Percentiles rank a stretch among this genome's conserved stretches.
Evolutionary conservation across 2,888 invertebrate species (phyloP).

Genomic region (Cryptus viduatorius): DNA sequence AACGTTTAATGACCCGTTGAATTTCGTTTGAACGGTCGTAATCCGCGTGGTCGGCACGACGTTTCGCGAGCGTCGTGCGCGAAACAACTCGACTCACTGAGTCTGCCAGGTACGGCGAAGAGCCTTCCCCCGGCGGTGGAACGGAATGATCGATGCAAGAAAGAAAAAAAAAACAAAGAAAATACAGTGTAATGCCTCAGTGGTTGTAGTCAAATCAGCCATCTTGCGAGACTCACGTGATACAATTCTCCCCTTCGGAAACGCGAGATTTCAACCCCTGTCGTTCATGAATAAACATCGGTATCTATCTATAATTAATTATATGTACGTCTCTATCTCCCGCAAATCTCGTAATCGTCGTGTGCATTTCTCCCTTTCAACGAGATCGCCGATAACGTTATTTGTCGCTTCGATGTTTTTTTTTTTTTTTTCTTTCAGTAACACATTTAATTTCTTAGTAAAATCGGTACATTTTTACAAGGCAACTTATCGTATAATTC

Average conservation of each 20-base stretch:
- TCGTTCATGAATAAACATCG: conserved; percentile 37
- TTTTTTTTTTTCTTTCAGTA: conserved; percentile 74
- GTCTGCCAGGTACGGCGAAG: conserved; percentile 63
- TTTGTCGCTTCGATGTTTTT: conserved; percentile 22
- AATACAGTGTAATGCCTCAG: conserved; percentile 29
- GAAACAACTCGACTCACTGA: conserved; percentile 62
- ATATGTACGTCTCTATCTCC: conserved; percentile 11
- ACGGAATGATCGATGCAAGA: conserved; percentile 70
- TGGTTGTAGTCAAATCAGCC: conserved; percentile 56
- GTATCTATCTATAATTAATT: conserved; percentile 33
- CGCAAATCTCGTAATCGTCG: neutral
- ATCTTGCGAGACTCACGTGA: conserved; percentile 59
- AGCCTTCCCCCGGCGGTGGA: conserved; percentile 44
- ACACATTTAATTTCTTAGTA: conserved; percentile 82
- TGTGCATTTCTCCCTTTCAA: neutral
- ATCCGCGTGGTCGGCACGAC: conserved; percentile 25
- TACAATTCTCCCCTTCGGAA: conserved; percentile 14
- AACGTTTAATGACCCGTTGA: neutral
- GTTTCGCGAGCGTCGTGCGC: conserved; percentile 63
- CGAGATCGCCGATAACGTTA: conserved; percentile 16
- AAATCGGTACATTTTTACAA: conserved; percentile 82
- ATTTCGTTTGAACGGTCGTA: conserved; percentile 22
- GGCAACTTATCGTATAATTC: conserved; percentile 80
- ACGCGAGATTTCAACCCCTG: conserved; percentile 15
- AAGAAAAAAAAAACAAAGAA: conserved; percentile 41